These are phyloP conservation scores for Meliscaeva auricollis DNA, from an alignment of 2,888 invertebrate species.

Conservation along the genomic window DNA sequence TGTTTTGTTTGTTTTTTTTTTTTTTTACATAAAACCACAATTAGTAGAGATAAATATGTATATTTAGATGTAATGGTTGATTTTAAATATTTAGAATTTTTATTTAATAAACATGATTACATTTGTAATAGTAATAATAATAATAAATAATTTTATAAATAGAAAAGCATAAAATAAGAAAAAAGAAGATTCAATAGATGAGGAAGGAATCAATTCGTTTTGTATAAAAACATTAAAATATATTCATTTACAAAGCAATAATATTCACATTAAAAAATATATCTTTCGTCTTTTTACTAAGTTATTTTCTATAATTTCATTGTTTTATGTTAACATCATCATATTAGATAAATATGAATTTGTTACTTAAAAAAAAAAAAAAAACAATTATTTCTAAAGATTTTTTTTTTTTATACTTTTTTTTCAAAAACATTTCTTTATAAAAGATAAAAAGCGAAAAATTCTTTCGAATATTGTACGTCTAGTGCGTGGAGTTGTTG, in stretches of 20 bases:
- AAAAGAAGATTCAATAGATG: slow-evolving; percentile 33
- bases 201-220: slow-evolving; percentile 49
- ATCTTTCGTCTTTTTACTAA: slow-evolving; percentile 23
- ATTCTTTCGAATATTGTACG: slow-evolving; percentile 82
- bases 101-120: not conserved
- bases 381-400: slow-evolving; percentile 28
- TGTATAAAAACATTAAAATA: slow-evolving; percentile 62
- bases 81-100: slow-evolving; percentile 31
- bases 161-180: slow-evolving; percentile 28
- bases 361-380: slow-evolving; percentile 41
- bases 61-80: slow-evolving; percentile 52
- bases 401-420: slow-evolving; percentile 48
- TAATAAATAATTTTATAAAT: slow-evolving; percentile 19
- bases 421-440: slow-evolving; percentile 82
- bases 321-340: slow-evolving; percentile 30
- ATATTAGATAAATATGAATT: slow-evolving; percentile 55
- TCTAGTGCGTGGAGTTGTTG: slow-evolving; percentile 82
- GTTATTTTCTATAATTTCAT: slow-evolving; percentile 8
- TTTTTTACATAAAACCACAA: slow-evolving; percentile 38
- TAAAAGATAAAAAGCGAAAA: slow-evolving; percentile 82
- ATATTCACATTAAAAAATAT: slow-evolving; percentile 60
- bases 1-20: slow-evolving; percentile 11
- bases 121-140: slow-evolving; percentile 8
- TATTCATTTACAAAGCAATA: slow-evolving; percentile 47
- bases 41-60: slow-evolving; percentile 36